Base-by-base conservation (phyloP, 1,140 invertebrate genomes). In the Myzus persicae region DNA sequence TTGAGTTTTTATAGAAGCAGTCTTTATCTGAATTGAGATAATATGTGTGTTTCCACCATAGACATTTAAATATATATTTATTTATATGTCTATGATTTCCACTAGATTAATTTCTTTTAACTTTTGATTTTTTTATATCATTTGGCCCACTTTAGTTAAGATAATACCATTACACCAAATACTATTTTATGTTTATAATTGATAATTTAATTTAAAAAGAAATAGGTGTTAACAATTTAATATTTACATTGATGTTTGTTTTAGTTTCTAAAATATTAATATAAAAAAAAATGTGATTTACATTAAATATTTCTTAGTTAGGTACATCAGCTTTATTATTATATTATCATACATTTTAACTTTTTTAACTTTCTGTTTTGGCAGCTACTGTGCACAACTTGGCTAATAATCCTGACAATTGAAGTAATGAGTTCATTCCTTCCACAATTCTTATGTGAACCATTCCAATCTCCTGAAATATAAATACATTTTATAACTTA, bases 371-470 rank as follows among this genome's bases (percentile, higher is more conserved):
- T 26, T 59, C 91, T 48, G 76, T 84, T 54, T 31, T 42, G 48
- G 54, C 38, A 46, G 76, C 42, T 48, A 89, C 36, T 44, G 76
- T 93, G 24, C 98, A 99, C 51, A 99, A 95, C 94, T 97, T 96
- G 2, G 98, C 98, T 91, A 99, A 95, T 88, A 99, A 95, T 88
- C 97, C 98, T 20, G 98, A 97, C 94, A 99, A 96, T 95, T 99
- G 99, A 89, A 99, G 95, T 85, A 99, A 95, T 38, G 98, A 97
- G 87, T 96, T 97, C 1, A 98, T 96, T 88, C 99, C 99, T 95
- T 99, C 98, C 1, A 97, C 97, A 93, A 99, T 97, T 94, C 97
- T 96, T 96, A 99, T 96, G 95, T 99, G 99, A 5, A 98, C 98
- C 48, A 97, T 95, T 11, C 99, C 99, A 95, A 99, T 98, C 96